Evolutionary conservation across 1,140 invertebrate species (phyloP).

Genomic region (Chrysomallon squamiferum): DNA sequence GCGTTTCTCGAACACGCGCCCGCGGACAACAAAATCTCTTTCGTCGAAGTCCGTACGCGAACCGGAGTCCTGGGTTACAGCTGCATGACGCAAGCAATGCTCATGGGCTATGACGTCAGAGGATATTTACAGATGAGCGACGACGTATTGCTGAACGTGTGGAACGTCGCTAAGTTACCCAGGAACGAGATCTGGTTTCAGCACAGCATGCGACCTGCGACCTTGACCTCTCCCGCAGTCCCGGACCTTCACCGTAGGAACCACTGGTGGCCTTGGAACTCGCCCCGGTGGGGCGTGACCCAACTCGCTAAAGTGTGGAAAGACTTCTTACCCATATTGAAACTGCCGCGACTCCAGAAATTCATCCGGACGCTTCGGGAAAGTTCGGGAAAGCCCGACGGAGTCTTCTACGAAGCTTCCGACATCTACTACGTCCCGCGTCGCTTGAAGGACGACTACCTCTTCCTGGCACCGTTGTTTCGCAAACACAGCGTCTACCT

Average conservation of each 20-base stretch:
- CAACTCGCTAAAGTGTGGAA: background rate
- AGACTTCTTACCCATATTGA: background rate
- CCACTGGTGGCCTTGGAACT: slow-evolving; percentile 1
- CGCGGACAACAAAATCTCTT: background rate
- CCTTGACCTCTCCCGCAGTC: background rate
- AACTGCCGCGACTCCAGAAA: background rate
- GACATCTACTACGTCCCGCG: slow-evolving; percentile 5
- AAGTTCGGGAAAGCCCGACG: background rate
- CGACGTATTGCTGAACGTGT: slow-evolving; percentile 7
- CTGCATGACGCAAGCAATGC: background rate
- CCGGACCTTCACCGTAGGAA: background rate
- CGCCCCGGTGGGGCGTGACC: background rate
- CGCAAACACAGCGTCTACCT: background rate
- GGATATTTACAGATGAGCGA: slow-evolving; percentile 4
- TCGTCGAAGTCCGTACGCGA: background rate
- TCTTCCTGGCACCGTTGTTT: background rate
- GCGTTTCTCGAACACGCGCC: background rate
- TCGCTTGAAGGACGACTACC: background rate
- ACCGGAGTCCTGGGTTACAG: background rate
- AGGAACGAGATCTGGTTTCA: slow-evolving; percentile 6
- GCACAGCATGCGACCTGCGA: background rate
- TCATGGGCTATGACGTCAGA: background rate
- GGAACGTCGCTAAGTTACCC: slow-evolving; percentile 1
- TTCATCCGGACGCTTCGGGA: background rate
- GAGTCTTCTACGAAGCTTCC: slow-evolving; percentile 10